Base-by-base conservation (phyloP, 1,140 invertebrate genomes). In the Leptonema lineaticorne region DNA sequence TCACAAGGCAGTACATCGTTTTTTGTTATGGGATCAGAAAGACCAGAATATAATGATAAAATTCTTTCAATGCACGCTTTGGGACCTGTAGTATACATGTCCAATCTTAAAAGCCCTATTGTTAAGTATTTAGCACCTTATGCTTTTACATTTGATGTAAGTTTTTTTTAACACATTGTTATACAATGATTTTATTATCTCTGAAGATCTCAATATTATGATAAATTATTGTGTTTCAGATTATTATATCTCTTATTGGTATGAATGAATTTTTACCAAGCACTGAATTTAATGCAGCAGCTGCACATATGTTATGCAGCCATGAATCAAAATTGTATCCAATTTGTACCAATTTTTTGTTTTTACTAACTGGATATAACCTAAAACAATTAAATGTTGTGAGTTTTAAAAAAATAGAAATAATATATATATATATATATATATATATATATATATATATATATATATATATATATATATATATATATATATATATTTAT, bases 1-100 rank as follows among this genome's bases (percentile, higher is more conserved):
- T 86, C 85, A 6, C 86, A 90, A 78, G 91, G 91, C 22, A 90
- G 89, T 0, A 87, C 87, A 2, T 75, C 83, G 3, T 88, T 88
- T 74, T 89, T 85, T 72, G 87, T 88, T 0, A 78, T 90, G 74
- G 77, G 81, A 53, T 86, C 86, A 1, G 77, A 83, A 26, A 78
- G 80, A 29, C 87, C 88, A 0, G 82, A 88, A 57, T 91, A 90
- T 72, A 87, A 88, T 69, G 74, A 83, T 9, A 89, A 89, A 78
- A 85, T 90, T 62, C 80, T 78, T 22, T 80, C 84, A 0, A 86
- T 87, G 85, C 83, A 89, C 62, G 88, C 87, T 0, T 76, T 92
- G 63, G 89, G 85, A 1, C 90, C 90, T 16, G 86, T 89, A 0
- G 85, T 85, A 3, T 88, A 83, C 64, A 82, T 90, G 66, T 80